phyloP scores from a whole-genome alignment of 1,140 invertebrate genomes.

The Zaprionus ornatus region DNA sequence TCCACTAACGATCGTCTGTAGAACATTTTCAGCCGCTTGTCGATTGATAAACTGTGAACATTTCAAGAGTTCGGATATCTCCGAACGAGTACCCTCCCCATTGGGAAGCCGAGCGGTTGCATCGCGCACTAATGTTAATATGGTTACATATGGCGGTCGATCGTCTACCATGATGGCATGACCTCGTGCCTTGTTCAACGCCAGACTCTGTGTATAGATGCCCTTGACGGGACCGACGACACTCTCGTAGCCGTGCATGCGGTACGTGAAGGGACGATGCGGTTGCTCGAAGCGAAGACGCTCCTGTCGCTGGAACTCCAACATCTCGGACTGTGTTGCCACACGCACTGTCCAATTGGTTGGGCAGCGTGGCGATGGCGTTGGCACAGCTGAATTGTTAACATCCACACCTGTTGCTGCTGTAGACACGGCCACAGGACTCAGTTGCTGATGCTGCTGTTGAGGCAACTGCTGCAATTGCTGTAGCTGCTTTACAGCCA shows the following conservation, averaged over 20 bases:
- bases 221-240: slow-evolving; percentile 96
- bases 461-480: slow-evolving; percentile 15
- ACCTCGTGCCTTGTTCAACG: slow-evolving; percentile 87
- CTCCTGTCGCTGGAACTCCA: slow-evolving; percentile 90
- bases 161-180: slow-evolving; percentile 93
- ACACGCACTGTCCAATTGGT: slow-evolving; percentile 92
- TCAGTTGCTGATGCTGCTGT: slow-evolving; percentile 20
- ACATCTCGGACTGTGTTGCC: slow-evolving; percentile 90
- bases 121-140: slow-evolving; percentile 95
- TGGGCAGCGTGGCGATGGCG: slow-evolving; percentile 87
- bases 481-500: not conserved
- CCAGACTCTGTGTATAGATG: slow-evolving; percentile 88
- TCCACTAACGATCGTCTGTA: slow-evolving; percentile 94
- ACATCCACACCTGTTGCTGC: slow-evolving; percentile 10
- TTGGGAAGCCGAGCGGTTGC: slow-evolving; percentile 96
- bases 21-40: slow-evolving; percentile 88
- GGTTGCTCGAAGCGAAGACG: slow-evolving; percentile 91
- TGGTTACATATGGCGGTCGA: slow-evolving; percentile 95
- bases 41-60: slow-evolving; percentile 92
- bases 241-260: slow-evolving; percentile 93
- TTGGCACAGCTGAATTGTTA: slow-evolving; percentile 58
- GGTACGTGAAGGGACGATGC: slow-evolving; percentile 93
- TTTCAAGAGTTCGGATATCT: slow-evolving; percentile 87
- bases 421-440: not conserved
- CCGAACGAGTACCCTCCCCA: slow-evolving; percentile 95